Evolutionary conservation across 2,113 vertebrate species (phyloP).

Genomic region (Tenebrosternarchus preto): DNA sequence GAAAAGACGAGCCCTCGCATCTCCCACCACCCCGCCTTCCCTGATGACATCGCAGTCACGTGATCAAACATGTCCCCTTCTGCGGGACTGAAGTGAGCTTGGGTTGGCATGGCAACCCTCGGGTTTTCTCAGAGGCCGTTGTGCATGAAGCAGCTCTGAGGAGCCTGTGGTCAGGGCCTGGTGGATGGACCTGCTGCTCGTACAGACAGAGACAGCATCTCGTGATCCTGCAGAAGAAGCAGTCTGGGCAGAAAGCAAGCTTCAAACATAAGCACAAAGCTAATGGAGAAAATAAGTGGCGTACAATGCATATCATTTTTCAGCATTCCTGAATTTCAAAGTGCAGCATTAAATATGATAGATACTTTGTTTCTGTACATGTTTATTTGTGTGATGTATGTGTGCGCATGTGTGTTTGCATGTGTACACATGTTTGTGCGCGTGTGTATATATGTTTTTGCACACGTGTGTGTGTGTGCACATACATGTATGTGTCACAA

Average conservation of each 20-base stretch:
- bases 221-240: too few species aligned
- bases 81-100: conserved; percentile 44
- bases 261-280: too few species aligned
- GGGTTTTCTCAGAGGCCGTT: conserved; percentile 34
- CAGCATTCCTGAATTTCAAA: too few species aligned
- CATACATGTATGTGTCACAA: too few species aligned
- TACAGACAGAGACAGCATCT: too few species aligned
- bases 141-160: conserved; percentile 34
- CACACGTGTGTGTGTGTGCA: neutral
- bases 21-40: conserved; percentile 39
- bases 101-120: conserved; percentile 55
- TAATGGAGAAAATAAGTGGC: too few species aligned
- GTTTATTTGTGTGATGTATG: too few species aligned
- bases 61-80: conserved; percentile 50
- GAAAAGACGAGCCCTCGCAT: conserved; percentile 9
- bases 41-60: conserved; percentile 48
- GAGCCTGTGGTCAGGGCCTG: conserved; percentile 18
- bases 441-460: neutral
- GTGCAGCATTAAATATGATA: too few species aligned
- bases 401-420: too few species aligned
- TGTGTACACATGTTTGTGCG: neutral
- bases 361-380: too few species aligned
- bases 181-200: neutral
- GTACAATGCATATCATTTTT: too few species aligned
- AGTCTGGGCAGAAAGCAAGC: too few species aligned